Evolutionary conservation across 2,113 vertebrate genomes (phyloP), one percentile per base, ranked within the genome.

Genomic region (Haemorhous mexicanus): DNA sequence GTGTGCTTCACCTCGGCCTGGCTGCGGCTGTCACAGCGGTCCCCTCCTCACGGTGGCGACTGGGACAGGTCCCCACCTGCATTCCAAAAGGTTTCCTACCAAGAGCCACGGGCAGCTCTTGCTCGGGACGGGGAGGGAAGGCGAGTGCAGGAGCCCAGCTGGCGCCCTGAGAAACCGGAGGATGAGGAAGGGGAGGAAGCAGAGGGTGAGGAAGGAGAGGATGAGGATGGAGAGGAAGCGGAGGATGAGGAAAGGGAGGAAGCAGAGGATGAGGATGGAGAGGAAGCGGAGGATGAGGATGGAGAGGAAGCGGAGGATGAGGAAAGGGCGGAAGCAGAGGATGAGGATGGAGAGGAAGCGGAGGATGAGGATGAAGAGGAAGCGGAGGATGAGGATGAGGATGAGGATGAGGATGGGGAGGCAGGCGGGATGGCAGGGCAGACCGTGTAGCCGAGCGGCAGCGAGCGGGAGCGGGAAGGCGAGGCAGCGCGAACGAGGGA

Each of bases 1-100:
- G 13, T 3, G 5, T 0, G 3, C 52, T 39, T 8, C 0, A 0
- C 41, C 61, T 11, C 1, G 8, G 43, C 10, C 5, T 1, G 41
- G 41, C 23, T 10, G 68, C 18, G 22, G 59, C 50, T 21, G 6
- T 1, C 18, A 61, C 43, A 3, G 61, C 76, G 0, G 18, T 14
- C 6, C 70, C 56, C 17, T 61, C 33, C 61, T 39, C 39, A 3
- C 3, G 0, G 39, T 1, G 35, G 11, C 44, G 8, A 0, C 75
- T 1, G 24, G 44, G 61, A 26, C 2, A 0, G 17, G 21, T 28
- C 44, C 55, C 28, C 50, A 3, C 4, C 5, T 0, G 30, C 14
- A 64, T 27, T 33, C 68, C 73, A 9, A 4, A 11, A 8, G 11
- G 33, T 27, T 33, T 35, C 77, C 2, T 1, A 21, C 16, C 53